These are phyloP conservation scores for Agelas oroides DNA, from an alignment of 37 sponge, comb jelly and placozoan genomes.

Conservation along the genomic window DNA sequence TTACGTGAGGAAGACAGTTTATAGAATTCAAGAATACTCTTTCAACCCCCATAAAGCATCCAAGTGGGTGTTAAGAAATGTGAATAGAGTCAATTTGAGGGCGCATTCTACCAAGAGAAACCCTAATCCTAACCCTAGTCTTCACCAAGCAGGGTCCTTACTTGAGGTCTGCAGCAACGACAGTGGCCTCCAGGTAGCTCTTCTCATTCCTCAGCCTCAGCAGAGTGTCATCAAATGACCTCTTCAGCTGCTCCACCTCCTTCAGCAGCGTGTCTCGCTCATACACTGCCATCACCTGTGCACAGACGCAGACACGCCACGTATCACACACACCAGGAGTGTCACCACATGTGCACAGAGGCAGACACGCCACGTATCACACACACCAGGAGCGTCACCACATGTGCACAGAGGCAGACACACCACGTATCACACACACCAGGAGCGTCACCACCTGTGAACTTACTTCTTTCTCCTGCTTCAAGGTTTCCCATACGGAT, in stretches of 20 bases:
- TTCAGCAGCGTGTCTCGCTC: slow-evolving; percentile 69
- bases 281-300: slow-evolving; percentile 25
- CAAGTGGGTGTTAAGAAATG: too few species aligned
- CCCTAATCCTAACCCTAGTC: background rate
- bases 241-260: slow-evolving; percentile 65
- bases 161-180: slow-evolving; percentile 79
- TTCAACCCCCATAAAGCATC: too few species aligned
- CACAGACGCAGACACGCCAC: background rate
- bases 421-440: too few species aligned
- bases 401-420: background rate
- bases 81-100: too few species aligned
- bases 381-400: too few species aligned
- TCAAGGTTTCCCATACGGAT: background rate
- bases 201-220: slow-evolving; percentile 77
- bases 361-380: too few species aligned
- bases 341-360: slow-evolving; percentile 1
- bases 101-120: too few species aligned
- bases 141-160: background rate
- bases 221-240: slow-evolving; percentile 82
- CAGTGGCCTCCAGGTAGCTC: slow-evolving; percentile 62
- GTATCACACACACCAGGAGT: too few species aligned
- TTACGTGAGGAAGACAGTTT: background rate
- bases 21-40: too few species aligned
- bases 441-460: too few species aligned
- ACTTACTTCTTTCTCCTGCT: slow-evolving; percentile 34